These are phyloP conservation scores for Reinhardtius hippoglossoides DNA, from an alignment of 2,113 vertebrate genomes.

Conservation along the genomic window DNA sequence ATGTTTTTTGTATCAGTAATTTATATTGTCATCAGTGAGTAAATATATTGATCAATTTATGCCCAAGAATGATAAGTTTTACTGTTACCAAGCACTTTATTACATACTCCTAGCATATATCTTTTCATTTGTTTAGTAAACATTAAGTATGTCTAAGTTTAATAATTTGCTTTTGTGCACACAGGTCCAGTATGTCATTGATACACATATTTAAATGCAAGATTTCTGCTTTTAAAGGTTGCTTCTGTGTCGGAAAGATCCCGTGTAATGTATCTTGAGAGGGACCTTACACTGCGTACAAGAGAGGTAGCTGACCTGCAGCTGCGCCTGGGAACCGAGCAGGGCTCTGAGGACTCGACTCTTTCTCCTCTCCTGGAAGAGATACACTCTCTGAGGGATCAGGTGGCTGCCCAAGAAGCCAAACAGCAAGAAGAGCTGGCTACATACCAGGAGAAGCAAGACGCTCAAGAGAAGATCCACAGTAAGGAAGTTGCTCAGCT, in stretches of 20 bases:
- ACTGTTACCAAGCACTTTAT: not conserved
- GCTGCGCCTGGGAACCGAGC: slow-evolving; percentile 85
- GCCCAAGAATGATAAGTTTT: not conserved
- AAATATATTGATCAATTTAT: not conserved
- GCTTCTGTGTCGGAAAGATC: slow-evolving; percentile 97
- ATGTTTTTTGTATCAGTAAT: slow-evolving; percentile 22
- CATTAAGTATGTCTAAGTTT: slow-evolving; percentile 1
- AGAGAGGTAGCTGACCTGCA: slow-evolving; percentile 91
- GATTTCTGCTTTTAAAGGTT: slow-evolving; percentile 84
- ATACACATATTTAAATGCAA: slow-evolving; percentile 35
- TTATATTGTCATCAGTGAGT: slow-evolving; percentile 1
- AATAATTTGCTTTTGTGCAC: not conserved
- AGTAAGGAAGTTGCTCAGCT: slow-evolving; percentile 84
- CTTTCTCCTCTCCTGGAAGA: slow-evolving; percentile 89
- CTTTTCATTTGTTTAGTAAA: not conserved
- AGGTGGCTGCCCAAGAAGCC: slow-evolving; percentile 80
- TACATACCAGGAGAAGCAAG: slow-evolving; percentile 83
- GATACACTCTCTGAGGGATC: slow-evolving; percentile 88
- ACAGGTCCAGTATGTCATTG: slow-evolving; percentile 5
- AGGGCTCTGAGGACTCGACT: slow-evolving; percentile 80
- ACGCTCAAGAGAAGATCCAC: slow-evolving; percentile 81
- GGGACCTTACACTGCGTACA: slow-evolving; percentile 86
- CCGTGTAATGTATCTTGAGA: slow-evolving; percentile 96
- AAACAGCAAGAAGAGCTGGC: slow-evolving; percentile 83
- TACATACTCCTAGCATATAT: not conserved